Evolutionary conservation across 2,797 vertebrate genomes (phyloP), one percentile per base, ranked within the genome.

Genomic region (Coracias cyanogaster): DNA sequence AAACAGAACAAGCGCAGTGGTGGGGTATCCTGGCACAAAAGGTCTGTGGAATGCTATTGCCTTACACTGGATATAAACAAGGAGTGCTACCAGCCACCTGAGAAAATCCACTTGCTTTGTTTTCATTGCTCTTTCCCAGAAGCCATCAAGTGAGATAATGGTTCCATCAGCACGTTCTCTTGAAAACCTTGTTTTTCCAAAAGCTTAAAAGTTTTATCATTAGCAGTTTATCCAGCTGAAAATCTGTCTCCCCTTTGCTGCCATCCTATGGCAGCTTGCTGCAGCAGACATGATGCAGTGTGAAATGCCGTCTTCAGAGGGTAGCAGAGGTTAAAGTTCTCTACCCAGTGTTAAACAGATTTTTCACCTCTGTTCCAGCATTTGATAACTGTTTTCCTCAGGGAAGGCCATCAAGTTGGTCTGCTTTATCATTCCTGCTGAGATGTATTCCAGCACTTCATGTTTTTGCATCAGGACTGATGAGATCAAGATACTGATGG

Each of bases 201-300:
- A 81, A 69, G 73, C 73, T 84, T 84, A 70, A 70, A 85, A 82
- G 86, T 71, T 85, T 73, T 12, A 55, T 46, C 3, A 2, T 66
- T 70, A 54, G 49, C 48, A 37, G 31, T 82, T 82, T 61, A 29
- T 85, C 25, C 43, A 74, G n/a, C 66, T 82, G 78, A 60, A 79
- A 48, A 57, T 66, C 28, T 69, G 5, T 88, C 78, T 91, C 41
- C 69, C 58, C 45, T 87, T 66, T 96, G 91, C 97, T 97, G 96
- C 96, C 93, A 77, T 80, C 93, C 52, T 20, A 35, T 62, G 96
- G 96, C 69, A 57, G 6, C 22, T 66, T n/a, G 55, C 65, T 90
- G 89, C 62, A 87, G 74, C 70, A 52, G 25, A 29, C 45, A 2
- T 10, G 35, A 77, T 11, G 16, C 20, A 19, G 79, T 5, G 52